Evolutionary conservation across 2,113 vertebrate genomes (phyloP).

Genomic region (Glareola pratincola): DNA sequence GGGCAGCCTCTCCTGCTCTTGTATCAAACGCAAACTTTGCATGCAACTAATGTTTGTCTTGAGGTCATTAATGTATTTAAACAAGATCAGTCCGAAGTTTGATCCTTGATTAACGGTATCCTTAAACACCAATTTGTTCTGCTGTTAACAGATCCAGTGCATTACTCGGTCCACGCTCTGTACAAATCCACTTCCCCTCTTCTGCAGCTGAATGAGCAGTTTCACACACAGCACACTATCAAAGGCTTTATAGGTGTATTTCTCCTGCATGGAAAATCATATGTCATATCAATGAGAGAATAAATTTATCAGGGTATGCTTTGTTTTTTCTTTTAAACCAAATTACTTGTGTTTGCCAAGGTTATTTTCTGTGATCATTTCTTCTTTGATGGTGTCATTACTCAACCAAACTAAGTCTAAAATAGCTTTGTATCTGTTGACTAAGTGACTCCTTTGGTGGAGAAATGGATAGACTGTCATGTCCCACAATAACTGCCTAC

Average conservation of each 20-base stretch:
- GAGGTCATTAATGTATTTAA: neutral
- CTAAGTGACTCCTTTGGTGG: neutral
- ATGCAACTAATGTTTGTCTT: neutral
- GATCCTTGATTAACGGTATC: neutral
- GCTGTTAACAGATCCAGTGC: neutral
- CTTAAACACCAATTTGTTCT: neutral
- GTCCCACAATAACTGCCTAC: neutral
- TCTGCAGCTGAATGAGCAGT: neutral
- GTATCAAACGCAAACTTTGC: neutral
- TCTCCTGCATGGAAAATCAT: constrained; percentile 24
- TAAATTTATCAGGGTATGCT: neutral
- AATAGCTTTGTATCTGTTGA: neutral
- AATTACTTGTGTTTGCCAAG: neutral
- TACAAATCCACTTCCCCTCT: neutral
- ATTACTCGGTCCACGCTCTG: neutral
- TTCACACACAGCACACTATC: neutral
- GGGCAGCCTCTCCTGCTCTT: neutral
- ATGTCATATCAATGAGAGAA: neutral
- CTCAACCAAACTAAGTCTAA: neutral
- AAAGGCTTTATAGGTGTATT: neutral
- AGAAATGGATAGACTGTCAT: neutral
- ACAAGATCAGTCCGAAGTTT: neutral
- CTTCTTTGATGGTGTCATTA: neutral
- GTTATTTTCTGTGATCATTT: constrained; percentile 13
- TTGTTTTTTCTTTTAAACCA: constrained; percentile 30